Base-by-base conservation (phyloP, 2,113 vertebrate species). In the Cranoglanis bouderius region DNA sequence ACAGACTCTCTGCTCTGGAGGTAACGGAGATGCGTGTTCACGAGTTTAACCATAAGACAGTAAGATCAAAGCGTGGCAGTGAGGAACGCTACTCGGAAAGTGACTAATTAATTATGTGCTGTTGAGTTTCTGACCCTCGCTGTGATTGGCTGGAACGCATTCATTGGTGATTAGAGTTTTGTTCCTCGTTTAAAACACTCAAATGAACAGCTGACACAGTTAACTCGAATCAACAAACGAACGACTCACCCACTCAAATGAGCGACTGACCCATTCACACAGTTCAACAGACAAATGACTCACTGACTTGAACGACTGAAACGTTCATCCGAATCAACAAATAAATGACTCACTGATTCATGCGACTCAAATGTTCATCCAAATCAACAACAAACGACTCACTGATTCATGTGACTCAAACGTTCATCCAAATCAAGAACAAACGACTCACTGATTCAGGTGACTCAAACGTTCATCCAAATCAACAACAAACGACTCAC, bases 1-100 rank as follows among this genome's bases (percentile, higher is more conserved):
- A 96, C 96, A 0, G 94, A 96, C 49, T 92, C 94, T 5, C 92
- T 96, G 82, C 90, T 95, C 19, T 96, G 96, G 95, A 96, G 93
- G 96, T 96, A 89, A 95, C 0, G 8, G 72, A 46, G 19, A 9
- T 40, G 72, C 43, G 72, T 75, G 72, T 43, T 40, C 35, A 74
- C 9, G 70, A 40, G 35, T 8, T 21, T 38, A 6, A 2, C 9
- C 2, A 6, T 35, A 18, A 35, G 16, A 35, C n/a, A 16, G 65
- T 61, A 18, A 19, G 18, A 57, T 19, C 53, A 55, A 9, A 53
- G 51, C 21, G n/a, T n/a, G n/a, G n/a, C 24, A 26, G 59, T 61
- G 59, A 61, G 59, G 24, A 61, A 26, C 59, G 59, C 24, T 55
- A 14, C 16, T 55, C 16, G 4, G 53, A 61, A 24, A n/a, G n/a